Base-by-base conservation (phyloP, 2,797 vertebrate genomes). In the Thaleichthys pacificus region DNA sequence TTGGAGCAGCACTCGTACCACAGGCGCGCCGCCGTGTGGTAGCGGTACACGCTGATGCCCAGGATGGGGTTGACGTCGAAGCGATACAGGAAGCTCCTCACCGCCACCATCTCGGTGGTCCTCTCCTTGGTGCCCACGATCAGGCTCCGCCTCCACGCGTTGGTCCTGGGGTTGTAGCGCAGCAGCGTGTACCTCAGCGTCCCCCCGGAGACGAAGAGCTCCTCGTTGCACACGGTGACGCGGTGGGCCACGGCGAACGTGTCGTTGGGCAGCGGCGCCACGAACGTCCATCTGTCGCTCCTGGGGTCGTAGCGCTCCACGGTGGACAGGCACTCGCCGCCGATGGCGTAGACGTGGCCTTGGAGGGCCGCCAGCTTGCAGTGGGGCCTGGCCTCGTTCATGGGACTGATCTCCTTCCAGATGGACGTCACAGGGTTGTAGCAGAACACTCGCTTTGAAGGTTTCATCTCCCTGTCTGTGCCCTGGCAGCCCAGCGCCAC, bases 301-400 rank as follows among this genome's bases (percentile, higher is more conserved):
- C 94, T 93, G 0, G 97, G 97, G 84, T 99, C 93, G 0, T 98
- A 99, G 24, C 94, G 86, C 71, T 99, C 97, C 17, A 98, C 96
- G 0, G 95, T 96, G 75, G 92, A 93, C 26, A 96, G 94, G 74
- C 97, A 97, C 85, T 98, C 97, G 0, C 97, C 97, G 0, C 97
- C 97, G 0, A 99, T 95, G 86, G 97, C 97, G 0, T 98, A 99
- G 73, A 99, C 82, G 81, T 88, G 89, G n/a, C 96, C 96, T 0
- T 95, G 93, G 74, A 98, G 86, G 22, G 96, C 93, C 24, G 96
- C 95, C 11, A 99, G 92, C 79, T 93, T 96, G 88, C 97, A 99
- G 81, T 91, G 94, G 0, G 96, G 97, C 78, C 97, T 91, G 0
- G 96, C 95, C 84, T 96, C 94, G 77, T 96, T 97, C 90, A 99